phyloP scores from a whole-genome alignment of 30 jellyfish, hydroid and myxozoan genomes.

The Cassiopea xamachana region DNA sequence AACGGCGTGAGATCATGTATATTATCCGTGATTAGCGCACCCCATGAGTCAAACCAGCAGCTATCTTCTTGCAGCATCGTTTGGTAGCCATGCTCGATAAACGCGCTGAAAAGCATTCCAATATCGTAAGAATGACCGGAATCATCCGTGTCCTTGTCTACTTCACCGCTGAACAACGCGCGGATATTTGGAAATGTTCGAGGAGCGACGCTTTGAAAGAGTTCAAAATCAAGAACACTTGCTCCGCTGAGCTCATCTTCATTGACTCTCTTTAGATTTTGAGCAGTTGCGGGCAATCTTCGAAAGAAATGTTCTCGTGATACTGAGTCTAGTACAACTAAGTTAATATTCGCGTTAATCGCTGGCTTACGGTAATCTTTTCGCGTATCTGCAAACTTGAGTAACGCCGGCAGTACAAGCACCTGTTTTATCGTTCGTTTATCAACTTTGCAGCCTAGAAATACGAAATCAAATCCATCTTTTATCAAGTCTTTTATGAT shows the following conservation, averaged over 20 bases:
- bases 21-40: slow-evolving; percentile 92
- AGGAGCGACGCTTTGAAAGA: slow-evolving; percentile 97
- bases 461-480: slow-evolving; percentile 72
- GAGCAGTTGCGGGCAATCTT: slow-evolving; percentile 82
- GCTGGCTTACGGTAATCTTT: slow-evolving; percentile 24
- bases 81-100: slow-evolving; percentile 83
- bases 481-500: slow-evolving; percentile 49
- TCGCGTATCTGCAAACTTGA: slow-evolving; percentile 22
- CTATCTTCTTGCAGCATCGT: slow-evolving; percentile 96
- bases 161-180: slow-evolving; percentile 96
- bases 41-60: slow-evolving; percentile 99
- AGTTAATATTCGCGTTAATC: slow-evolving; percentile 64
- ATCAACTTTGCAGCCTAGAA: slow-evolving; percentile 76
- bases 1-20: slow-evolving; percentile 80
- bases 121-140: slow-evolving; percentile 72
- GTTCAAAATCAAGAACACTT: slow-evolving; percentile 81
- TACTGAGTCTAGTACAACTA: slow-evolving; percentile 90
- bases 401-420: slow-evolving; percentile 84
- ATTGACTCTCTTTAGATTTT: slow-evolving; percentile 50
- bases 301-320: slow-evolving; percentile 96
- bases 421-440: slow-evolving; percentile 80
- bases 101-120: slow-evolving; percentile 74
- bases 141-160: slow-evolving; percentile 92
- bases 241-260: slow-evolving; percentile 13
- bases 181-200: slow-evolving; percentile 98